A percentile compares a stretch with the other conserved stretches of the same genome.
phyloP scores from a whole-genome alignment of 2,888 invertebrate genomes.

The Pediacus dermestoides region DNA sequence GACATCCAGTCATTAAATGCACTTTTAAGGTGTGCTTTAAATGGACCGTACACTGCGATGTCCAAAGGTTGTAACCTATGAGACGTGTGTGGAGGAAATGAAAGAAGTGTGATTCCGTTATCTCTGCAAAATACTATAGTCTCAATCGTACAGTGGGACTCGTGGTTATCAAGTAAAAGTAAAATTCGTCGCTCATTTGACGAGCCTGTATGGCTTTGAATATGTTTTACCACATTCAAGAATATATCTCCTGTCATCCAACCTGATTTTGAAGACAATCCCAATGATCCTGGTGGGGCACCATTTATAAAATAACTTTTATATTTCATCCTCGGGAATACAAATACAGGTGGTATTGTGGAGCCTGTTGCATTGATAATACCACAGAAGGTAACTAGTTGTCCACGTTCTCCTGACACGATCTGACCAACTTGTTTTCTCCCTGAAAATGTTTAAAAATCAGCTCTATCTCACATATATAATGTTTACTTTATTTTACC shows the following conservation, averaged over 20 bases:
- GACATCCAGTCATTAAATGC: too few species aligned
- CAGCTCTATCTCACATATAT: too few species aligned
- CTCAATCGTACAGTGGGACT: too few species aligned
- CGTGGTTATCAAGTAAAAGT: too few species aligned
- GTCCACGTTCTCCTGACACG: conserved; percentile 21
- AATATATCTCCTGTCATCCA: conserved; percentile 36
- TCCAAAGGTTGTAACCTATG: too few species aligned
- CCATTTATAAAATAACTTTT: conserved; percentile 25
- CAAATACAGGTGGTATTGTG: conserved; percentile 30
- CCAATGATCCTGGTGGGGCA: conserved; percentile 25
- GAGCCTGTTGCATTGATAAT: conserved; percentile 11
- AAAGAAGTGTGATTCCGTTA: too few species aligned
- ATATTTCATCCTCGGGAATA: conserved; percentile 23
- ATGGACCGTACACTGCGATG: too few species aligned
- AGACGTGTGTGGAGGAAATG: too few species aligned
- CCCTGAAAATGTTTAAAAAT: too few species aligned
- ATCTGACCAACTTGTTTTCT: conserved; percentile 24
- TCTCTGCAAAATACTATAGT: too few species aligned
- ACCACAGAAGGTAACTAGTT: conserved; percentile 12
- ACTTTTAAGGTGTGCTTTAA: too few species aligned
- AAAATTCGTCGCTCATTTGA: conserved; percentile 24
- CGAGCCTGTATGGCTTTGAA: conserved; percentile 19
- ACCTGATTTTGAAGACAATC: conserved; percentile 30
- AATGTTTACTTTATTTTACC: too few species aligned
- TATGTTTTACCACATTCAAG: conserved; percentile 29